Evolutionary conservation across 2,797 vertebrate species (phyloP).

Genomic region (Myotis vivesi): DNA sequence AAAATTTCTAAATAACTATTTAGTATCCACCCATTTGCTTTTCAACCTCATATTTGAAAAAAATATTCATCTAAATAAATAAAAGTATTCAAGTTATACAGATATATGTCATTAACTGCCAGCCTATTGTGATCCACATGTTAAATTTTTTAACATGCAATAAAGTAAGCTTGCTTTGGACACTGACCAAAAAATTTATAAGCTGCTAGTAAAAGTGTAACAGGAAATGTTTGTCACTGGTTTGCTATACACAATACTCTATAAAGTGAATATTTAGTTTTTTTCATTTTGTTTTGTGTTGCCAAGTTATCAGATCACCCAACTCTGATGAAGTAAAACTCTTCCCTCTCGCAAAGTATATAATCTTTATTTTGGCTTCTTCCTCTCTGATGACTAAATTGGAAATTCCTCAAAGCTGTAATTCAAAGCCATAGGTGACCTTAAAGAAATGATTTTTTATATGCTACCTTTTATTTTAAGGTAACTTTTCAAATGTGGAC

Average conservation of each 20-base stretch:
- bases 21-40: not conserved
- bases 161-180: not conserved
- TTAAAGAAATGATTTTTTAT: slow-evolving; percentile 81
- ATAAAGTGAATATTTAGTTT: not conserved
- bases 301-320: slow-evolving; percentile 22
- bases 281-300: slow-evolving; percentile 12
- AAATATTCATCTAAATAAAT: slow-evolving; percentile 19
- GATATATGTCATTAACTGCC: not conserved
- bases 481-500: slow-evolving; percentile 75
- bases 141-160: slow-evolving; percentile 23
- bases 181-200: not conserved
- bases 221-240: not conserved
- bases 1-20: not conserved
- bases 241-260: not conserved
- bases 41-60: slow-evolving; percentile 34
- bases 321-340: slow-evolving; percentile 21
- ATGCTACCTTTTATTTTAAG: slow-evolving; percentile 80
- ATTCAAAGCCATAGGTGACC: slow-evolving; percentile 80
- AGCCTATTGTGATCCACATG: not conserved
- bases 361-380: slow-evolving; percentile 71
- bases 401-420: slow-evolving; percentile 73
- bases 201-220: not conserved
- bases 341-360: slow-evolving; percentile 53
- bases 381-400: slow-evolving; percentile 72
- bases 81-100: not conserved